Conservation (phyloP, 2,888 invertebrate species). For the Horisme vitalbata region DNA sequence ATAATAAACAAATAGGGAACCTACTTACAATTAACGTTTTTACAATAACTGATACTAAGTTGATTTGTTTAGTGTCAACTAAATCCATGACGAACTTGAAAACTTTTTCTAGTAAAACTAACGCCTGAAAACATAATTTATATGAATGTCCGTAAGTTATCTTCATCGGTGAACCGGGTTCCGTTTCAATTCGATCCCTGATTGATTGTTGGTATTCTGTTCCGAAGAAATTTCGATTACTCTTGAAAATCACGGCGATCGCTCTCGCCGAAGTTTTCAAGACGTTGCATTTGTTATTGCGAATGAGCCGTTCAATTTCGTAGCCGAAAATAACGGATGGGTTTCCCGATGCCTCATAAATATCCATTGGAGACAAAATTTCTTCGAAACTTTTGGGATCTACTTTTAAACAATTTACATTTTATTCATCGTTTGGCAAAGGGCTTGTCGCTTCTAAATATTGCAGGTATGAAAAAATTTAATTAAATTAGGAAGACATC, state of each 20-base stretch:
- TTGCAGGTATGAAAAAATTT: background rate
- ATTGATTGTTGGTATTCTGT: conserved; percentile 34
- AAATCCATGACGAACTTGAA: too few species aligned
- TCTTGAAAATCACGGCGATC: conserved; percentile 36
- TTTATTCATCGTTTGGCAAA: conserved; percentile 6
- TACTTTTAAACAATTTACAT: conserved; percentile 23
- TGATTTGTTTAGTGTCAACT: too few species aligned
- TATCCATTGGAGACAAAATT: conserved; percentile 23
- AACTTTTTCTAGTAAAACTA: too few species aligned
- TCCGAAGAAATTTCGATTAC: conserved; percentile 36
- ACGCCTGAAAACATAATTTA: too few species aligned
- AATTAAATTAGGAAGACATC: too few species aligned
- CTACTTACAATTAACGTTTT: too few species aligned
- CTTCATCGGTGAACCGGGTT: conserved; percentile 14
- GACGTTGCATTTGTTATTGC: conserved; percentile 29
- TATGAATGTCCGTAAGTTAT: conserved; percentile 10
- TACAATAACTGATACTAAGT: too few species aligned
- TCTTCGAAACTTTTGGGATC: conserved; percentile 16
- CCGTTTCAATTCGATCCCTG: conserved; percentile 16
- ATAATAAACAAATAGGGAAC: too few species aligned
- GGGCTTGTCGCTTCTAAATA: background rate
- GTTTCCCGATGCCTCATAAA: conserved; percentile 24
- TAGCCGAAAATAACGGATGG: conserved; percentile 20
- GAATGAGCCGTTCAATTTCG: conserved; percentile 21
- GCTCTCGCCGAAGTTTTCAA: conserved; percentile 29